Evolutionary conservation across 1,140 invertebrate species (phyloP), one percentile per base, ranked within the genome.

Genomic region (Leguminivora glycinivorella): DNA sequence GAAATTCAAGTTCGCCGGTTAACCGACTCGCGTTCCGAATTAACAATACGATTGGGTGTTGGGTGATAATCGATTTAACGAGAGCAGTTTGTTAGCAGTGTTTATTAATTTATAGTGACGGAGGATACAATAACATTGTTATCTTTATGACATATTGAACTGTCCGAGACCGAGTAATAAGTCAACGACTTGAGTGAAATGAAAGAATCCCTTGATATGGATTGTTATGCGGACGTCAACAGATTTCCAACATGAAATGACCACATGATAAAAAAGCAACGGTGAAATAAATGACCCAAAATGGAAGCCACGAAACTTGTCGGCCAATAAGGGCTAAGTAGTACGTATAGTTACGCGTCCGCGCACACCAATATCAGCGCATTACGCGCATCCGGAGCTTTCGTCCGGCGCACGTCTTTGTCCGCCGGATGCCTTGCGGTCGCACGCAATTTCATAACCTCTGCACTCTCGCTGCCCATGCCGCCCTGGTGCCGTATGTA

Each of bases 361-460:
- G 52, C 68, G 74, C 79, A 77, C 72, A 80, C 69, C 81, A 79
- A 85, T 81, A 80, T 86, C 81, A 74, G 80, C 81, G 74, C 80
- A 87, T 89, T 86, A 88, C 84, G 81, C 83, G 83, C 86, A 89
- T 90, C 88, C 88, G 88, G 83, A 75, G 80, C 85, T 84, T 80
- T 83, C 83, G 79, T 82, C 82, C 79, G 76, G 71, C 74, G 83
- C 67, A 79, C 81, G 82, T 83, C 80, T 85, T 88, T 88, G 87
- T 87, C 83, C 84, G 79, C 87, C 89, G 89, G 89, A 91, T 89
- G 87, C 89, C 87, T 91, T 91, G 89, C 83, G 89, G 89, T 91
- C 83, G 80, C 85, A 87, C 84, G 87, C 84, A 87, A 89, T 91
- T 91, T 91, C 87, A 87, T 85, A 88, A 89, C 83, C 81, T 86